Evolutionary conservation across 2,113 vertebrate genomes (phyloP), one percentile per base, ranked within the genome.

Genomic region (Cromileptes altivelis): DNA sequence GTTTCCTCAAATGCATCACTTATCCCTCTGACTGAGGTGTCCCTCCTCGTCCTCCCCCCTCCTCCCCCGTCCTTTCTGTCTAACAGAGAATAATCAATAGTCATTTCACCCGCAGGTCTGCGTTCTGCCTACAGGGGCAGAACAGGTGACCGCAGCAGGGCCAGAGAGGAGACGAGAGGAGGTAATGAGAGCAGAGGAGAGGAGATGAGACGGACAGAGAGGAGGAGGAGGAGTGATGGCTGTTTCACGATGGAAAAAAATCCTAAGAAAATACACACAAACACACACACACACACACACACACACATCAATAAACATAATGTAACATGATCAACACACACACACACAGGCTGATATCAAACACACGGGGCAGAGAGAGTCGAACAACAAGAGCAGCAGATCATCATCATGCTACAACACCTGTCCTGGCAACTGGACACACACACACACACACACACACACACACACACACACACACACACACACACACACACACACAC

Each of bases 21-120:
- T 56, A 58, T 85, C 40, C 33, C 14, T 71, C 50, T 53, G 33
- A 53, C 86, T 50, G 23, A 78, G 78, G 30, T 64, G 75, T 72
- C 55, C 65, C 69, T 10, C 70, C 50, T 15, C 18, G 0, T 15
- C 18, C 33, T 6, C 12, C 19, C 5, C 27, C 27, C 11, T 6
- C 9, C n/a, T 58, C 55, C 33, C 27, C 4, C 70, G 40, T n/a
- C 37, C 15, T 5, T 8, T 14, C 64, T 21, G 10, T 72, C 64
- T 42, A 21, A 45, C 70, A 53, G 30, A 82, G 89, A 89, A 88
- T 91, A 91, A 93, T 93, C 90, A 72, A 93, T 93, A 82, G 40
- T 88, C 75, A 91, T 91, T 90, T 85, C 85, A 86, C 88, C 87
- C 55, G 4, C 73, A 15, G 83, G 81, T 85, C 90, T 75, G 30